A percentile compares a stretch with the other conserved stretches of the same genome.
Conservation (phyloP, 2,888 invertebrate species). For the Spicauda simplicius region DNA sequence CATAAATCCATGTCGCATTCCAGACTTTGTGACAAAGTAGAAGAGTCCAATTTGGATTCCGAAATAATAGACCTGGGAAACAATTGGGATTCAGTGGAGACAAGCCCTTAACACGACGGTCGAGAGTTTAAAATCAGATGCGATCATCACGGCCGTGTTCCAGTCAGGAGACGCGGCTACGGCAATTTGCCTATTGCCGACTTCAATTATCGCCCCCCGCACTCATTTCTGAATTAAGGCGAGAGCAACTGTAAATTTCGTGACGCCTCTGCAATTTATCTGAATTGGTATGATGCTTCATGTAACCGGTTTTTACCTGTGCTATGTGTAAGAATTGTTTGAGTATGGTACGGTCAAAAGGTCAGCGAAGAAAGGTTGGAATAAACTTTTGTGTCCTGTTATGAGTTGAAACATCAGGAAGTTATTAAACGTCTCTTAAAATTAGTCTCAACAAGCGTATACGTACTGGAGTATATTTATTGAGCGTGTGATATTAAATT, state of each 20-base stretch:
- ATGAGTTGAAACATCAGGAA: not conserved
- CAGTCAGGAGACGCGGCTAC: slow-evolving; percentile 60
- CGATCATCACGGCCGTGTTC: slow-evolving; percentile 51
- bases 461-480: not conserved
- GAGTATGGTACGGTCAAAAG: not conserved
- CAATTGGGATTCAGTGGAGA: slow-evolving; percentile 47
- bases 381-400: not conserved
- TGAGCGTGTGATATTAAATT: slow-evolving; percentile 5
- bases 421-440: not conserved
- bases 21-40: slow-evolving; percentile 57
- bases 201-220: slow-evolving; percentile 84
- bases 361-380: not conserved
- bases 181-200: slow-evolving; percentile 83
- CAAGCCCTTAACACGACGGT: slow-evolving; percentile 48
- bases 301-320: slow-evolving; percentile 63
- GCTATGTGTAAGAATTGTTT: slow-evolving; percentile 22
- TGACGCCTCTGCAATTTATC: slow-evolving; percentile 69
- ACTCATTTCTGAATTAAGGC: slow-evolving; percentile 82
- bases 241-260: slow-evolving; percentile 74
- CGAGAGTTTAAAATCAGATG: slow-evolving; percentile 53
- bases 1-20: slow-evolving; percentile 51
- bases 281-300: slow-evolving; percentile 62
- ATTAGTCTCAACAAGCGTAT: not conserved
- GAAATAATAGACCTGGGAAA: slow-evolving; percentile 54
- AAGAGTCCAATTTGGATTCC: slow-evolving; percentile 66